Percentiles rank a stretch among this genome's conserved stretches.
Evolutionary conservation across 1,140 invertebrate genomes (phyloP).

Genomic region (Caenorhabditis tropicalis): DNA sequence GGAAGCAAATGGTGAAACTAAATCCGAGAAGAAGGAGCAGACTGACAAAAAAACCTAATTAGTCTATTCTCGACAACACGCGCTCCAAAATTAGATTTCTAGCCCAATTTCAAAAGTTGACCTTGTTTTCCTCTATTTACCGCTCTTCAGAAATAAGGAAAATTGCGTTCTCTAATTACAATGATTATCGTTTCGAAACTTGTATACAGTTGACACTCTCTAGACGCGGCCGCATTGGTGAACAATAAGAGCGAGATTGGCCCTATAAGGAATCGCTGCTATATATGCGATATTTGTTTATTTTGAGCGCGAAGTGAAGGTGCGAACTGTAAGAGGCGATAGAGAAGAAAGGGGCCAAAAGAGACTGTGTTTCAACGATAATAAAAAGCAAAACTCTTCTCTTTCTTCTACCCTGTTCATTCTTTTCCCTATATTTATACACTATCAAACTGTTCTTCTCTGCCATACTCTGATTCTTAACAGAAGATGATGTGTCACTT

Average conservation of each 20-base stretch:
- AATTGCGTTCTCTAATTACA: not conserved
- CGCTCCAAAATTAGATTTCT: not conserved
- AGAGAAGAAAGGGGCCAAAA: not conserved
- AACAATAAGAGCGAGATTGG: not conserved
- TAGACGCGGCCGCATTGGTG: too few species aligned
- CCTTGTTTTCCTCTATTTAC: constrained; percentile 3
- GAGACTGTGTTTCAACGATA: constrained; percentile 38
- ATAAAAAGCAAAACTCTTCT: constrained; percentile 21
- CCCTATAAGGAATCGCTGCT: constrained; percentile 20
- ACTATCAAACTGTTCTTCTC: not conserved
- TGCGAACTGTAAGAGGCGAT: not conserved
- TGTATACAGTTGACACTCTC: too few species aligned
- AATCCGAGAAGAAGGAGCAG: not conserved
- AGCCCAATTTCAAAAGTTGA: not conserved
- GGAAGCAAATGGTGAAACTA: not conserved
- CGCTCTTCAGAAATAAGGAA: not conserved
- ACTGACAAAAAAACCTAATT: not conserved
- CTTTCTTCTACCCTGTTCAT: not conserved
- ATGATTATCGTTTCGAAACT: not conserved
- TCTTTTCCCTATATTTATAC: not conserved
- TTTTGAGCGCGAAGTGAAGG: not conserved
- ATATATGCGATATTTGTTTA: constrained; percentile 32
- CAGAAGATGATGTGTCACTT: not conserved
- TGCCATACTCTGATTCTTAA: not conserved
- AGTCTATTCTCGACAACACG: not conserved